Percentiles rank a stretch among this genome's conserved stretches.
These are phyloP conservation scores for Lepidotrigona ventralis DNA, from an alignment of 1,140 invertebrate species.

Conservation along the genomic window DNA sequence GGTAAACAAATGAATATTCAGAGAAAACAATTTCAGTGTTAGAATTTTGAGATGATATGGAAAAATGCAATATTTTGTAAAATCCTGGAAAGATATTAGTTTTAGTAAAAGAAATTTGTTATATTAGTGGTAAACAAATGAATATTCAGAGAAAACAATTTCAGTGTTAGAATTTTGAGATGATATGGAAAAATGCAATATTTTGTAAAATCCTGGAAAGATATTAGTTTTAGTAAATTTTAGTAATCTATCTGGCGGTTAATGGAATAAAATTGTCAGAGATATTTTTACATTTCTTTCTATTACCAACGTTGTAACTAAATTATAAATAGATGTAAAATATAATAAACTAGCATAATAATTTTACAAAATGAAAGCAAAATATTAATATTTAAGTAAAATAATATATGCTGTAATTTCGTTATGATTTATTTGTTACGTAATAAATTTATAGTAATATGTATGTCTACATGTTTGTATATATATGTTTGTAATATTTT, in stretches of 20 bases:
- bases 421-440: too few relatives aligned
- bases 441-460: too few relatives aligned
- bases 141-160: background rate
- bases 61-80: background rate
- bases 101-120: background rate
- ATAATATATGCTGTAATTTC: too few relatives aligned
- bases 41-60: background rate
- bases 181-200: background rate
- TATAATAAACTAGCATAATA: too few relatives aligned
- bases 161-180: background rate
- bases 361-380: too few relatives aligned
- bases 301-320: too few relatives aligned
- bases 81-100: background rate
- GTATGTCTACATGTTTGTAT: too few relatives aligned
- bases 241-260: background rate
- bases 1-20: background rate
- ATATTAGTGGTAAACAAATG: background rate
- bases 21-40: background rate
- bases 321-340: too few relatives aligned
- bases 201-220: background rate
- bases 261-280: background rate
- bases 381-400: too few relatives aligned
- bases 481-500: conserved; percentile 9
- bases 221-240: background rate
- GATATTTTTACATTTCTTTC: background rate